Evolutionary conservation across 2,113 vertebrate species (phyloP), one percentile per base, ranked within the genome.

Genomic region (Mormyrus lacerda): DNA sequence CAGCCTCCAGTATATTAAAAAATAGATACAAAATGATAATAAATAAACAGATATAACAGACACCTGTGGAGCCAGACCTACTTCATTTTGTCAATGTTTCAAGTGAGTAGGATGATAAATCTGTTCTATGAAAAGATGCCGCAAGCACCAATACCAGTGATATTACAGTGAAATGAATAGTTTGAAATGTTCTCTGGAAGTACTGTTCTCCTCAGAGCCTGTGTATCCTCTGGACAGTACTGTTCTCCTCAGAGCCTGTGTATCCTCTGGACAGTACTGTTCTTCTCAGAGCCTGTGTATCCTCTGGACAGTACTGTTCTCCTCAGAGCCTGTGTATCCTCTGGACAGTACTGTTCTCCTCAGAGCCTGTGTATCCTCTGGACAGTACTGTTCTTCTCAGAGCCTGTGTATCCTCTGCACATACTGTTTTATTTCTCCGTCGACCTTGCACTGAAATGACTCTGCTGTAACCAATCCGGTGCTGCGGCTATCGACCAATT

Each of bases 1-100:
- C 92, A 93, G 92, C 89, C 85, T 85, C 90, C 87, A 87, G 90
- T 87, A 92, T 92, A 91, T 91, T n/a, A 93, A 91, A 90, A 91
- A 93, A 91, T 91, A 90, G 76, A 86, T 89, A 90, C 83, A 89
- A 27, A 27, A 53, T 85, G 42, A 65, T 89, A 69, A 69, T 13
- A 13, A 69, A 69, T 69, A 69, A 31, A 69, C 61, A 53, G 13
- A 31, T 4, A 69, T 31, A 69, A 69, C n/a, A 65, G 31, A 31
- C 90, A 92, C 88, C 89, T 90, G 91, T 90, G 89, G 88, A 87
- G 89, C 90, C 88, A 88, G 91, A 90, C 92, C 92, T 88, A 91
- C 91, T 90, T 91, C 91, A 88, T 92, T 92, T 90, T 91, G 91
- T 91, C 91, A 92, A 69, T 88, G 89, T 89, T 92, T 93, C 87